Base-by-base conservation (phyloP, 2,888 invertebrate genomes). In the Gnatocerus cornutus region DNA sequence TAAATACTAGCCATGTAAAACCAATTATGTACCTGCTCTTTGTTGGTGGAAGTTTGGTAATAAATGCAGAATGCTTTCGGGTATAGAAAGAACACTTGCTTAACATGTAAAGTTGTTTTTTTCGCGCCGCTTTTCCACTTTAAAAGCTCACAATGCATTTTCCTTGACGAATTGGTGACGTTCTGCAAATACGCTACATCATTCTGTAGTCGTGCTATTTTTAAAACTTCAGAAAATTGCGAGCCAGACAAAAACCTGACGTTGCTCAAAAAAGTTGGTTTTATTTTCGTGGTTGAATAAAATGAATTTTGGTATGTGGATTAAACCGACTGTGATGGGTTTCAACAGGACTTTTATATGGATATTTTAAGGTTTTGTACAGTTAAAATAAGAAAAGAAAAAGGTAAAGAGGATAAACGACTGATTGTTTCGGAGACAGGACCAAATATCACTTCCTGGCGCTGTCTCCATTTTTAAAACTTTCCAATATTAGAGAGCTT, bases 131-230 rank as follows among this genome's bases (percentile, higher is more conserved):
- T 29, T n/a, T 13, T 63, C 63, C 45, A 53, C 63, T 53, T 53
- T 63, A 63, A 63, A 43, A 63, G 63, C 63, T 63, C 43, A 29
- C 53, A 43, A 33, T 63, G 63, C 52, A 53, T 63, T 63, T 63
- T 63, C 45, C 61, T 61, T 48, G 52, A 63, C 63, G 63, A 53
- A 53, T 63, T 63, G 41, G 52, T 53, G 63, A 63, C 52, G 53
- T 53, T 63, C 50, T 48, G 27, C 61, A 61, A 59, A 59, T 50
- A 61, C 61, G 50, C 61, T 27, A 61, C 61, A 50, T 61, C 61
- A 50, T 61, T 29, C 50, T 50, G 48, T 12, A 61, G 48, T 37
- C 30, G 13, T 14, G 61, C 48, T 21, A 50, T 61, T 59, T 59
- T 61, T 61, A 61, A 61, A 61, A 33, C 61, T 50, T 61, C n/a